phyloP scores from a whole-genome alignment of 2,888 invertebrate genomes.

The Podotricha telesiphe region DNA sequence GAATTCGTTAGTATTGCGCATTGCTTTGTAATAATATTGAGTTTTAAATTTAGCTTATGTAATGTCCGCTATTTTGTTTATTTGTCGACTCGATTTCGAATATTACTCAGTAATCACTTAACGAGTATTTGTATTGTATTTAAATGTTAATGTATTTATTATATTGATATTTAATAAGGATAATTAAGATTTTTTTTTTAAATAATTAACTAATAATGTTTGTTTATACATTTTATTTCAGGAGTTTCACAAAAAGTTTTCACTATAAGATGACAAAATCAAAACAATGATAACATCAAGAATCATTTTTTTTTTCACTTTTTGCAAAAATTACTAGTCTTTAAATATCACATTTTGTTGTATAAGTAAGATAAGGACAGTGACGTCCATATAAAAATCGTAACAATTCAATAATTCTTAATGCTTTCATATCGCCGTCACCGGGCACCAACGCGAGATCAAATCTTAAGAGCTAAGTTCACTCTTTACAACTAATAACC shows the following conservation, averaged over 20 bases:
- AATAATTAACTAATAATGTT: conserved; percentile 3
- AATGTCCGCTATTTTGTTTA: too few relatives aligned
- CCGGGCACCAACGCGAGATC: conserved; percentile 80
- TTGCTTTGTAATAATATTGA: background rate
- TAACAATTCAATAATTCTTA: conserved; percentile 82
- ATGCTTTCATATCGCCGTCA: conserved; percentile 79
- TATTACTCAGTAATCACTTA: too few relatives aligned
- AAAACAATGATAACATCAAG: conserved; percentile 82
- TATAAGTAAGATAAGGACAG: conserved; percentile 72
- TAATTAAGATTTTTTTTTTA: background rate
- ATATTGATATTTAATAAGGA: too few relatives aligned
- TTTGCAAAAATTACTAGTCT: conserved; percentile 78
- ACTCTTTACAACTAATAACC: conserved; percentile 73
- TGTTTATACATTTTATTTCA: conserved; percentile 62
- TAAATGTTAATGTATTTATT: too few relatives aligned
- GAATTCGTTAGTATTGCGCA: conserved; percentile 57
- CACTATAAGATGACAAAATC: conserved; percentile 79
- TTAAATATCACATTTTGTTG: conserved; percentile 82
- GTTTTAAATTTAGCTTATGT: background rate
- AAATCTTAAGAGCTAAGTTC: conserved; percentile 72
- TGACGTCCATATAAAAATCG: conserved; percentile 80
- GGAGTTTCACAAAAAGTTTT: conserved; percentile 81
- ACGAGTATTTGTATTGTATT: too few relatives aligned
- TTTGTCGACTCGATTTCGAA: too few relatives aligned
- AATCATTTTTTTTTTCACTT: conserved; percentile 73